These are phyloP conservation scores for Drosophila niveifrons DNA, from an alignment of 2,888 invertebrate species.

Conservation along the genomic window DNA sequence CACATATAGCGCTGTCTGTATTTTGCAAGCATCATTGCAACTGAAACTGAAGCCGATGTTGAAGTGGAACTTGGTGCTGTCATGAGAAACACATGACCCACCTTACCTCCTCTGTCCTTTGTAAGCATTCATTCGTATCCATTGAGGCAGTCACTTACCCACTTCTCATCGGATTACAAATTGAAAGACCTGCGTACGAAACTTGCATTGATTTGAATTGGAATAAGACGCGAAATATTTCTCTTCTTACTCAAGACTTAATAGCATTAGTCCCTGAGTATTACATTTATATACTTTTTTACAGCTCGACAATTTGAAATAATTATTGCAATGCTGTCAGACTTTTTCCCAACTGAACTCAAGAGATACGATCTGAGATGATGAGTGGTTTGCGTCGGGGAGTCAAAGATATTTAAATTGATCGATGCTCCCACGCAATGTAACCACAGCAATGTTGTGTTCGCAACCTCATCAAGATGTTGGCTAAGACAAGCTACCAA, in stretches of 20 bases:
- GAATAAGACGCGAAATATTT: constrained; percentile 43
- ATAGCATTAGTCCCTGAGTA: neutral
- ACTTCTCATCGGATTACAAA: constrained; percentile 65
- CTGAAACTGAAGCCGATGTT: constrained; percentile 11
- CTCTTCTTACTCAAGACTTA: neutral
- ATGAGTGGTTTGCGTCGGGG: constrained; percentile 35
- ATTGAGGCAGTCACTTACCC: constrained; percentile 65
- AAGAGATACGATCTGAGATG: constrained; percentile 9
- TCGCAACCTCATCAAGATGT: constrained; percentile 28
- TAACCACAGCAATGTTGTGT: constrained; percentile 14
- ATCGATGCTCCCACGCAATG: constrained; percentile 32
- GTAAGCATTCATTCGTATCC: constrained; percentile 18
- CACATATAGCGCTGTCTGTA: constrained; percentile 33
- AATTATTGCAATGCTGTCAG: neutral
- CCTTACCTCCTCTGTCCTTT: constrained; percentile 5
- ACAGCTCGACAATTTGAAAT: neutral
- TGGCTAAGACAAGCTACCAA: constrained; percentile 64
- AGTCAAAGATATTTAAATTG: constrained; percentile 36
- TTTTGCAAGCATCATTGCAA: constrained; percentile 61
- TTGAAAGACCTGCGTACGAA: constrained; percentile 51
- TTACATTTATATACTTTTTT: too few species aligned
- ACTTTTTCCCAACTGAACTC: neutral
- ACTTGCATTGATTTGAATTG: constrained; percentile 68
- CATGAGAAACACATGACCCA: constrained; percentile 43
- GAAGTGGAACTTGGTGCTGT: constrained; percentile 27